These are phyloP conservation scores for Argopecten irradians DNA, from an alignment of 1,140 invertebrate genomes.

Conservation along the genomic window DNA sequence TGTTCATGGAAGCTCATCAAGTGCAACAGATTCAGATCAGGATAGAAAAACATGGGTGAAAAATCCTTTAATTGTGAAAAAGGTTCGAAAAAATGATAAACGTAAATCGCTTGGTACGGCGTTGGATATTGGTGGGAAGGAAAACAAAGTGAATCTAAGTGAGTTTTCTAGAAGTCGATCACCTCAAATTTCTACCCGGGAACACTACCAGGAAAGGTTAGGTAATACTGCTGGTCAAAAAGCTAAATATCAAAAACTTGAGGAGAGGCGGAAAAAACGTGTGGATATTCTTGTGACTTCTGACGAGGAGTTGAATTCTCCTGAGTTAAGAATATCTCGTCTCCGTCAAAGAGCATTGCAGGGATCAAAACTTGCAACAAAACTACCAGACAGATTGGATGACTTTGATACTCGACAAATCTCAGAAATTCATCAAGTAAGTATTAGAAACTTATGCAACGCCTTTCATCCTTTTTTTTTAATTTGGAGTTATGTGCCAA, in stretches of 20 bases:
- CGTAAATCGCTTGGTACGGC: constrained; percentile 48
- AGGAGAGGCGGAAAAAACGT: constrained; percentile 68
- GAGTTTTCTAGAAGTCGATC: constrained; percentile 26
- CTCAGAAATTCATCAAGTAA: background rate
- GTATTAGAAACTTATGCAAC: background rate
- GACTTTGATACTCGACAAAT: constrained; percentile 24
- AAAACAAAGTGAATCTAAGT: constrained; percentile 33
- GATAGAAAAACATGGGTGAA: constrained; percentile 64
- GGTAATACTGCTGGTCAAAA: constrained; percentile 49
- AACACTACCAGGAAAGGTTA: constrained; percentile 43
- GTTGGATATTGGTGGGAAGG: constrained; percentile 27
- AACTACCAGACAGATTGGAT: constrained; percentile 44
- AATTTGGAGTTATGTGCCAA: no score
- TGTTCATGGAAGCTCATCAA: constrained; percentile 49
- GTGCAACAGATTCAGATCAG: constrained; percentile 62
- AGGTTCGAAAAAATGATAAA: constrained; percentile 57
- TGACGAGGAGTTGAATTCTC: constrained; percentile 69
- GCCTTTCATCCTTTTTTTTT: no score
- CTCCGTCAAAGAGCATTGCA: constrained; percentile 67
- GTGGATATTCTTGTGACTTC: constrained; percentile 70
- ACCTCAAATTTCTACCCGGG: constrained; percentile 33
- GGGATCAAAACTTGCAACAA: constrained; percentile 52
- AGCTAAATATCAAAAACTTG: constrained; percentile 69
- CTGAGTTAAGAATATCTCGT: constrained; percentile 67
- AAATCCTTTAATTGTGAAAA: constrained; percentile 67